Conservation (phyloP, 2,888 invertebrate species). For the Malthinus seriepunctatus region DNA sequence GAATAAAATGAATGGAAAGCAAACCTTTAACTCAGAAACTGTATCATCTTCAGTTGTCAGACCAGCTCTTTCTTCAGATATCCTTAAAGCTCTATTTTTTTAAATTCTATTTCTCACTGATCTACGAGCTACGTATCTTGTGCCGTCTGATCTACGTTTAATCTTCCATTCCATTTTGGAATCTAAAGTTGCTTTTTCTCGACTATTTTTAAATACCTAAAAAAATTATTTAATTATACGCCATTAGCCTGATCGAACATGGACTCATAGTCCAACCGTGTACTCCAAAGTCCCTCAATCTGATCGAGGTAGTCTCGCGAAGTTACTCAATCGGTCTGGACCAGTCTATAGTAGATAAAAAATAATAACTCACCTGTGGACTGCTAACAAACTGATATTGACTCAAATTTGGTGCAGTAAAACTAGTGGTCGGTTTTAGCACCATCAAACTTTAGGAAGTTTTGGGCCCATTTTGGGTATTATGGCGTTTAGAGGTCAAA, state of each 20-base stretch:
- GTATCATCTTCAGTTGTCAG: conserved; percentile 76
- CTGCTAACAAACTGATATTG: conserved; percentile 64
- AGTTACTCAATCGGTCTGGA: neutral
- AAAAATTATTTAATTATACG: neutral
- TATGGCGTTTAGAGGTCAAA: too few relatives aligned
- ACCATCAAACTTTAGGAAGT: too few relatives aligned
- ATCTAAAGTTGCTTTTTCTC: conserved; percentile 39
- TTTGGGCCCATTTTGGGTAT: too few relatives aligned
- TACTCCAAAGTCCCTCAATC: neutral
- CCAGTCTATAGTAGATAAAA: neutral
- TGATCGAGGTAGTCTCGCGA: too few relatives aligned
- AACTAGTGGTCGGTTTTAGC: too few relatives aligned
- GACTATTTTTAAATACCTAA: conserved; percentile 16
- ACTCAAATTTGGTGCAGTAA: conserved; percentile 62
- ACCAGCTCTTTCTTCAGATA: conserved; percentile 68
- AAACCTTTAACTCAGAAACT: conserved; percentile 72
- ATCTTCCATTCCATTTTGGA: conserved; percentile 73
- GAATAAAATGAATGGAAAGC: too few relatives aligned
- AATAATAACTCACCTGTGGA: conserved; percentile 40
- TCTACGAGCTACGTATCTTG: conserved; percentile 73
- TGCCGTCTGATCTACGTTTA: conserved; percentile 75
- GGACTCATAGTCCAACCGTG: too few relatives aligned
- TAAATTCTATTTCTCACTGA: conserved; percentile 69
- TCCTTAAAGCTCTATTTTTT: conserved; percentile 67
- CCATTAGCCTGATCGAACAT: too few relatives aligned